These are phyloP conservation scores for Lacerta agilis DNA, from an alignment of 2,797 vertebrate species.

Conservation along the genomic window DNA sequence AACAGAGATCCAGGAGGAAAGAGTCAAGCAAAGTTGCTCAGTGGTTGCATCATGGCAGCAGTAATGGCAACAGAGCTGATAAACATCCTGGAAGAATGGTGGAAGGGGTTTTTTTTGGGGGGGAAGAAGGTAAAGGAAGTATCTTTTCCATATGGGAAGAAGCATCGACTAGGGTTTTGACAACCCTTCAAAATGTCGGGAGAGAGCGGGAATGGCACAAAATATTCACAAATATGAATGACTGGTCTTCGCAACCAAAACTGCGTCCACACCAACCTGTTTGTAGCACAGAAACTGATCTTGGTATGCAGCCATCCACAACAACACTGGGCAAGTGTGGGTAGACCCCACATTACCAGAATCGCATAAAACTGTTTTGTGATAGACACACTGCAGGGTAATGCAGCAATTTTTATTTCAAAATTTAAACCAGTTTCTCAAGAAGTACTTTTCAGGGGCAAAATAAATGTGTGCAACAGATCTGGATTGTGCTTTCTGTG, in stretches of 20 bases:
- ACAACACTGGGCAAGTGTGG: too few species aligned
- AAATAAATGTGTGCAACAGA: too few species aligned
- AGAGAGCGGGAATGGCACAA: not conserved
- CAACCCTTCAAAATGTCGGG: not conserved
- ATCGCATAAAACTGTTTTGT: too few species aligned
- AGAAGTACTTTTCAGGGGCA: too few species aligned
- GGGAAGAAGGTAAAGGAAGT: not conserved
- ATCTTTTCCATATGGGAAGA: not conserved
- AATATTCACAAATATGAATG: not conserved
- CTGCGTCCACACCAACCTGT: too few species aligned
- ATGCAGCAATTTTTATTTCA: too few species aligned
- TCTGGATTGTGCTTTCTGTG: too few species aligned
- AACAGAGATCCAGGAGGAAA: not conserved
- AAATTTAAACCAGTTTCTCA: too few species aligned
- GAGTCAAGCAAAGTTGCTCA: not conserved
- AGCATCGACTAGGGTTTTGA: not conserved
- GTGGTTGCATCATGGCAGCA: not conserved
- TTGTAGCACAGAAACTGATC: too few species aligned
- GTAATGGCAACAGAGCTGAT: not conserved
- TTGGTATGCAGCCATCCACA: too few species aligned
- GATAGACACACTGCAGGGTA: too few species aligned
- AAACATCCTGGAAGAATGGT: not conserved
- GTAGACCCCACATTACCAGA: too few species aligned
- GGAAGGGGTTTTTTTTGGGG: not conserved
- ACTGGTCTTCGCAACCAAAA: not conserved